Conservation (phyloP, 2,888 invertebrate genomes). For the Cerastis rubricosa region DNA sequence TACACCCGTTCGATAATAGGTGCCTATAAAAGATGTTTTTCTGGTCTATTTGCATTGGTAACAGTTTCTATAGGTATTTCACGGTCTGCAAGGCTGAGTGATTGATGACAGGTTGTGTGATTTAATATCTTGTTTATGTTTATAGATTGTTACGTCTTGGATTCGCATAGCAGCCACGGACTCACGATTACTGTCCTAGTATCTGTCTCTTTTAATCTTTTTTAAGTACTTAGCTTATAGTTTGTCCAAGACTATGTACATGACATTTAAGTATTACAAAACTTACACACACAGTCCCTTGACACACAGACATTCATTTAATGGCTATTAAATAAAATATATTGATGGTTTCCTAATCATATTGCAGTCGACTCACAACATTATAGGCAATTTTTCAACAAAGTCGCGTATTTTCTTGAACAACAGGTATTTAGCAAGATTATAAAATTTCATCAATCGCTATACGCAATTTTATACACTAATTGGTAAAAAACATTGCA, state of each 20-base stretch:
- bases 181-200: not conserved
- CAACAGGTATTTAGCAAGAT: slow-evolving; percentile 45
- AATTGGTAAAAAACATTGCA: slow-evolving; percentile 49
- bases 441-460: slow-evolving; percentile 54
- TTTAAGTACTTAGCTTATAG: not conserved
- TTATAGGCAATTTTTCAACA: slow-evolving; percentile 27
- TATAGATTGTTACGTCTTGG: slow-evolving; percentile 8
- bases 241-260: not conserved
- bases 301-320: slow-evolving; percentile 41
- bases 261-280: slow-evolving; percentile 40
- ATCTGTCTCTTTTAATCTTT: not conserved
- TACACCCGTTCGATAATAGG: slow-evolving; percentile 59
- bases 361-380: slow-evolving; percentile 16
- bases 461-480: slow-evolving; percentile 50
- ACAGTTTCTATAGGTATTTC: slow-evolving; percentile 36
- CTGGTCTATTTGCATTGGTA: slow-evolving; percentile 58
- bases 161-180: not conserved
- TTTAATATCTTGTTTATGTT: slow-evolving; percentile 16
- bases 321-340: slow-evolving; percentile 38
- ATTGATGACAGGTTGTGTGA: slow-evolving; percentile 39
- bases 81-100: slow-evolving; percentile 26
- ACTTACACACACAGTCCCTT: slow-evolving; percentile 30
- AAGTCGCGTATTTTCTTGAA: slow-evolving; percentile 50
- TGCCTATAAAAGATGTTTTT: slow-evolving; percentile 54
- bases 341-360: slow-evolving; percentile 41